Evolutionary conservation across 2,888 invertebrate genomes (phyloP).

Genomic region (Acrobeloides nanus): DNA sequence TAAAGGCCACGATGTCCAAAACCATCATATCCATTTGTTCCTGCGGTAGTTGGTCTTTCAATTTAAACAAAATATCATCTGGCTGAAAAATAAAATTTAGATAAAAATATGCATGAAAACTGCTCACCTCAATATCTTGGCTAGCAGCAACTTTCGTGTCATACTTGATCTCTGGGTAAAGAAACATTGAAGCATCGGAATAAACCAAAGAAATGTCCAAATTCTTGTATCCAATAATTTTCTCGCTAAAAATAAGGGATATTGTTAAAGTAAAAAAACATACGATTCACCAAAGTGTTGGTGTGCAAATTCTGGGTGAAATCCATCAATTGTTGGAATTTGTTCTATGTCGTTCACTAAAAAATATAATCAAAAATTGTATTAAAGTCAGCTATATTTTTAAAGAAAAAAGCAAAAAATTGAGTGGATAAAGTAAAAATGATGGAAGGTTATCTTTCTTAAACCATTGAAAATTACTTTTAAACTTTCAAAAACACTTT

Average conservation of each 20-base stretch:
- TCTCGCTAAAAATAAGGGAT: conserved; percentile 72
- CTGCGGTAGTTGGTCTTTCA: conserved; percentile 29
- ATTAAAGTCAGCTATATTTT: too few relatives aligned
- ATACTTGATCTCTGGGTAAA: conserved; percentile 72
- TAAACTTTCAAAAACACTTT: not conserved
- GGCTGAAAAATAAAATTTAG: conserved; percentile 20
- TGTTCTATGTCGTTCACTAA: conserved; percentile 27
- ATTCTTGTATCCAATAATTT: conserved; percentile 85
- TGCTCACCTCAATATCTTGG: too few relatives aligned
- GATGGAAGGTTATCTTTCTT: too few relatives aligned
- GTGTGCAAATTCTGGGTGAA: conserved; percentile 76
- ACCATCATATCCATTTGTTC: conserved; percentile 30
- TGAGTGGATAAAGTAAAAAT: too few relatives aligned
- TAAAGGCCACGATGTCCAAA: conserved; percentile 14
- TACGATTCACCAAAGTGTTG: conserved; percentile 80
- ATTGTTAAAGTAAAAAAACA: conserved; percentile 27
- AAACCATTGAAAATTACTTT: not conserved
- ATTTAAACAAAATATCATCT: conserved; percentile 34
- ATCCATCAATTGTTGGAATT: conserved; percentile 19
- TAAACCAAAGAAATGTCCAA: conserved; percentile 72
- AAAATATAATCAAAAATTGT: conserved; percentile 11
- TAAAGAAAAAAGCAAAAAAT: too few relatives aligned
- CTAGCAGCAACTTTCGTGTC: conserved; percentile 63
- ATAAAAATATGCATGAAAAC: conserved; percentile 5
- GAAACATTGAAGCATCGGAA: conserved; percentile 71